These are phyloP conservation scores for Melanaphis sacchari DNA, from an alignment of 1,140 invertebrate species.

Conservation along the genomic window DNA sequence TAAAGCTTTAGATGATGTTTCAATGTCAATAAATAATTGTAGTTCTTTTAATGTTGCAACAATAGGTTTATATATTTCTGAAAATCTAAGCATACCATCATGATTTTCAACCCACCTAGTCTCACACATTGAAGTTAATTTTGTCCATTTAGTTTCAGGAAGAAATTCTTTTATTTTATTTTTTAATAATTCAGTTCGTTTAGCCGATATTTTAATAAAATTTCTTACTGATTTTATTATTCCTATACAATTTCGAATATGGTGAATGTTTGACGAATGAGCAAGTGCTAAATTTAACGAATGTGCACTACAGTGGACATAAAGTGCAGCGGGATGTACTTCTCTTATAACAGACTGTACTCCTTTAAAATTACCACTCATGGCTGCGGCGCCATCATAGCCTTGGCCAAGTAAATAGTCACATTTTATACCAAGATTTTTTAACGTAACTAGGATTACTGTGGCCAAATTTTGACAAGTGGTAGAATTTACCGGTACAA, in stretches of 20 bases:
- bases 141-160: background rate
- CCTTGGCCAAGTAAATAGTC: no score
- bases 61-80: background rate
- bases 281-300: background rate
- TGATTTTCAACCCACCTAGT: background rate
- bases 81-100: background rate
- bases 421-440: no score
- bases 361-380: no score
- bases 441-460: no score
- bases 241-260: background rate
- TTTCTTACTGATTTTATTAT: background rate
- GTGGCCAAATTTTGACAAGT: no score
- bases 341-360: background rate
- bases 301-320: background rate
- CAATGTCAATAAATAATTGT: background rate
- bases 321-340: background rate
- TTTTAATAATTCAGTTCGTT: background rate
- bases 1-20: background rate
- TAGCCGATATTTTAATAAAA: background rate
- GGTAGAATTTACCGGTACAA: no score
- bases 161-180: background rate
- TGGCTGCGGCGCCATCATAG: no score
- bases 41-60: background rate
- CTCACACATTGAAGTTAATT: background rate
- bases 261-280: background rate